A percentile compares a stretch with the other conserved stretches of the same genome.
Conservation (phyloP, 2,113 vertebrate genomes). For the Xiphias gladius region DNA sequence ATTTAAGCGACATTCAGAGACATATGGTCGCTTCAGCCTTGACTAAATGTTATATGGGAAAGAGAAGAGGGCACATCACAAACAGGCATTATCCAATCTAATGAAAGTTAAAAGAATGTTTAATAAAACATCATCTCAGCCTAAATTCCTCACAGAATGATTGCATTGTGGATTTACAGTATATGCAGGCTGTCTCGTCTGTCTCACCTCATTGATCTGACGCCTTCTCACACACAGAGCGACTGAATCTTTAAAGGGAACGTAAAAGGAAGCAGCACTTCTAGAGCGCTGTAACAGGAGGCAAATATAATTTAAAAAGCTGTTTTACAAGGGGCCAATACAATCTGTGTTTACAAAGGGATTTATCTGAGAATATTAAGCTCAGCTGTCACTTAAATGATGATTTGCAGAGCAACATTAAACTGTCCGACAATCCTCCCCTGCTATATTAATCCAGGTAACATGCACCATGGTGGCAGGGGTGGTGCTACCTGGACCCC, state of each 20-base stretch:
- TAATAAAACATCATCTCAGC: not conserved
- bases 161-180: not conserved
- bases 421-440: not conserved
- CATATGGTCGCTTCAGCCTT: not conserved
- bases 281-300: not conserved
- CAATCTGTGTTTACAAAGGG: conserved; percentile 9
- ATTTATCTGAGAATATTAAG: conserved; percentile 5
- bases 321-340: conserved; percentile 6
- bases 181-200: not conserved
- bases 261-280: conserved; percentile 13
- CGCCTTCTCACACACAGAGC: not conserved
- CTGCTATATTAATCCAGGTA: not conserved
- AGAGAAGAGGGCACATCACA: not conserved
- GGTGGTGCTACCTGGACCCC: too few relatives aligned
- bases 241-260: conserved; percentile 1
- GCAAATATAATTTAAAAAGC: not conserved
- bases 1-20: not conserved
- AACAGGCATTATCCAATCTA: not conserved
- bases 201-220: too few relatives aligned
- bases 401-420: not conserved
- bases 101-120: not conserved
- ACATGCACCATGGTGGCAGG: too few relatives aligned
- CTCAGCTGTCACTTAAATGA: conserved; percentile 8
- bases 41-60: not conserved
- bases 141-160: not conserved